Base-by-base conservation (phyloP, 2,113 vertebrate species). In the Ranitomeya imitator region DNA sequence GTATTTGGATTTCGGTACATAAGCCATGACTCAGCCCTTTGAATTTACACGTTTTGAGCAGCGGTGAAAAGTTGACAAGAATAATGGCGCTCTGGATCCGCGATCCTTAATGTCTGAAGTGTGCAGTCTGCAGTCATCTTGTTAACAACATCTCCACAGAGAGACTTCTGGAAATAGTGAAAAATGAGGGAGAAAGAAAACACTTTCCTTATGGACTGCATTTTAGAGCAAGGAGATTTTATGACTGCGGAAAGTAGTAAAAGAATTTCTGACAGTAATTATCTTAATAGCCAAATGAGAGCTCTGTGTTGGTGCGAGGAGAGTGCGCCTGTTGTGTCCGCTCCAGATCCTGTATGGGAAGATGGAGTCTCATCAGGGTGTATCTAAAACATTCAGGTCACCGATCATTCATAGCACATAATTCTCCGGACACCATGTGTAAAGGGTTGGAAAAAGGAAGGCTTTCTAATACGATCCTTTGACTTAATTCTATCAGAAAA, bases 201-300 rank as follows among this genome's bases (percentile, higher is more conserved):
- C 55, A 23, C 51, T 60, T 63, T 86, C 71, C 45, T 21, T 86
- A 86, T 79, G 85, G 73, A 77, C n/a, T 77, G 16, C 15, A 55
- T 60, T 60, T 37, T 23, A 74, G 16, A 4, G 31, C 11, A 65
- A 63, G 21, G 55, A 37, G 26, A 18, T 81, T 59, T 61, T 76
- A 85, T 76, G n/a, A 21, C 57, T 7, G 11, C 19, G 26, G 59
- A 79, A 21, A 60, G 9, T 9, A 51, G 73, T 63, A 14, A 26
- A 79, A 54, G 8, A 86, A 23, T 52, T 67, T 16, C 54, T 78
- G 85, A 65, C 74, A 65, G 74, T 86, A 79, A 79, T 79, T 79
- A 61, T 78, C 45, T 45, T 74, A 77, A 78, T 51, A 63, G 71
- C 31, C 57, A 37, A 86, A 74, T 69, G 45, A 61, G 60, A 83